Conservation (phyloP, 2,888 invertebrate species). For the Drosophila borborema region DNA sequence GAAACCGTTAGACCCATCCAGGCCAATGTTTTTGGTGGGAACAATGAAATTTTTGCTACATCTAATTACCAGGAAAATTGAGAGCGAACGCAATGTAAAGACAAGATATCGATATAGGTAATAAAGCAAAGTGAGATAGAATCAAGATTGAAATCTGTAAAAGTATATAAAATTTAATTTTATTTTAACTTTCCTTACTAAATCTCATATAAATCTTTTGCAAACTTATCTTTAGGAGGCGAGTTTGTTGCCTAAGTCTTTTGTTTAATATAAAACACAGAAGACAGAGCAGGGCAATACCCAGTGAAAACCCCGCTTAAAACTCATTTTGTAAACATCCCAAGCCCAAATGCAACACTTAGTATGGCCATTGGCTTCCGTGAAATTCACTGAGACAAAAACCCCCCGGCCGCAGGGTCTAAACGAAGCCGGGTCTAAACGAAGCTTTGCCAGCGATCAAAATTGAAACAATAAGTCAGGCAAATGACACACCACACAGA, state of each 20-base stretch:
- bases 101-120: constrained; percentile 14
- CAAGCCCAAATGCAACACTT: constrained; percentile 56
- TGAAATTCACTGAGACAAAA: constrained; percentile 57
- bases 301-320: constrained; percentile 39
- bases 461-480: constrained; percentile 69
- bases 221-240: not conserved
- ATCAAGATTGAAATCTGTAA: constrained; percentile 17
- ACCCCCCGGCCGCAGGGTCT: constrained; percentile 33
- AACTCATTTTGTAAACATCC: constrained; percentile 61
- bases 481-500: constrained; percentile 64
- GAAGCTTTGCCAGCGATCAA: constrained; percentile 70
- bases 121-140: not conserved
- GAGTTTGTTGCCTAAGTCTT: constrained; percentile 69
- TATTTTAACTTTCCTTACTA: not conserved
- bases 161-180: constrained; percentile 4
- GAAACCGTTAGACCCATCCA: constrained; percentile 61
- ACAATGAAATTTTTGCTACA: constrained; percentile 48
- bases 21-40: constrained; percentile 50
- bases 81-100: constrained; percentile 49
- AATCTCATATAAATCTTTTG: not conserved
- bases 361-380: constrained; percentile 66
- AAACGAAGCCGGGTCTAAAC: constrained; percentile 50
- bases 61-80: constrained; percentile 67
- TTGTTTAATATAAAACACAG: constrained; percentile 27
- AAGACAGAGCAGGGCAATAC: constrained; percentile 21